Evolutionary conservation across 2,113 vertebrate species (phyloP), one percentile per base, ranked within the genome.

Genomic region (Thunnus maccoyii): DNA sequence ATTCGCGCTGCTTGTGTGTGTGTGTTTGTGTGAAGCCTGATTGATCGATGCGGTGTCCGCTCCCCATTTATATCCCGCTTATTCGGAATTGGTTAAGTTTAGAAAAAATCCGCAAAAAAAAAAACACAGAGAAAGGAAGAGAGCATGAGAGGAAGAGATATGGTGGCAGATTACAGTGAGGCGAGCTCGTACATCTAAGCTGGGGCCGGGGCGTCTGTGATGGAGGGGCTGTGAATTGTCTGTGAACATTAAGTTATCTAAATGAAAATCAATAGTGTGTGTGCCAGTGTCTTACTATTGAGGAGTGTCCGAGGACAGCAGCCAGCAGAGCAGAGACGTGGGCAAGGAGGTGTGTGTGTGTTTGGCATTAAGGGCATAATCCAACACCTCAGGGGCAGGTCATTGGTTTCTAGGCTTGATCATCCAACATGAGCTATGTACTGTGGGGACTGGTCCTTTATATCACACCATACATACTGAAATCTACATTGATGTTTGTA

Each of bases 191-290:
- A 91, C 94, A 96, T 97, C 95, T 94, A 94, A 95, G 95, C 95
- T 93, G 44, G 56, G 94, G 92, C 91, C 93, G 93, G 51, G 75
- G 77, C 56, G 73, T 72, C 72, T 15, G 15, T 81, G 83, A 87
- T 84, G 80, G 86, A 90, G 71, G 48, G 84, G 82, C 95, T 94
- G 92, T 91, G 94, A 95, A 97, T 96, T 96, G 96, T 97, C 96
- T 96, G 94, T 91, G 95, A 96, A 96, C 96, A 97, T 97, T 98
- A 98, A 98, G 97, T 97, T 98, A 97, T 99, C 96, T 98, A 98
- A 98, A 98, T 98, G 97, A 97, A 98, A 98, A 98, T 98, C 97
- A 97, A 99, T 98, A 98, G 94, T 96, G 73, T 66, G 54, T 96
- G 96, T 96, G 95, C 95, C 95, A 95, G 94, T 95, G 93, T 95